Evolutionary conservation across 2,888 invertebrate species (phyloP).

Genomic region (Drosophila falleni): DNA sequence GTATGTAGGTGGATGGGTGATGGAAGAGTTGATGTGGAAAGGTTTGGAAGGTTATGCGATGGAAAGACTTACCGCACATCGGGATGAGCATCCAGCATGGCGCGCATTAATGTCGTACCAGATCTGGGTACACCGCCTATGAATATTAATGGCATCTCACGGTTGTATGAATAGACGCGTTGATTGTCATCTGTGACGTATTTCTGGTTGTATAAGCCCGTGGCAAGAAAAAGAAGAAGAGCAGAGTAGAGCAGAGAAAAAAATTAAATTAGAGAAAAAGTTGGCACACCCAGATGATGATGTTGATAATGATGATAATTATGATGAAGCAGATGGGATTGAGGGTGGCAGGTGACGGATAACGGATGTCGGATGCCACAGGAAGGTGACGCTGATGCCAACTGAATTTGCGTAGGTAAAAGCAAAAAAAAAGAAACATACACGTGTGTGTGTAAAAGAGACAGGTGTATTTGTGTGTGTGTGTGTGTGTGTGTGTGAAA

Average conservation of each 20-base stretch:
- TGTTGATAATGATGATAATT: conserved; percentile 34
- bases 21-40: neutral
- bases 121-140: conserved; percentile 99
- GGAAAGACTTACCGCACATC: conserved; percentile 90
- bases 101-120: conserved; percentile 98
- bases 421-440: neutral
- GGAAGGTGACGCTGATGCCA: conserved; percentile 38
- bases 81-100: conserved; percentile 99
- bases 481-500: conserved; percentile 14
- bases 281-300: conserved; percentile 51
- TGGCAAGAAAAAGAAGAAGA: conserved; percentile 4
- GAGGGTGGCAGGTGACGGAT: conserved; percentile 35
- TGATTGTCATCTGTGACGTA: conserved; percentile 88
- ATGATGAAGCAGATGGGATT: conserved; percentile 31
- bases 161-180: conserved; percentile 91
- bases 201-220: conserved; percentile 86
- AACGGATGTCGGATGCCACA: conserved; percentile 37
- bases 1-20: neutral
- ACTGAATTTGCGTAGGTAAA: conserved; percentile 42
- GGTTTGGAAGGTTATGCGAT: conserved; percentile 6
- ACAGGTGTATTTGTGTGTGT: conserved; percentile 13
- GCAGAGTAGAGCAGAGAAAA: conserved; percentile 10
- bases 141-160: conserved; percentile 97
- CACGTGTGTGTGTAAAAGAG: conserved; percentile 1
- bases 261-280: conserved; percentile 68